Evolutionary conservation across 2,113 vertebrate genomes (phyloP).

Genomic region (Acinonyx jubatus): DNA sequence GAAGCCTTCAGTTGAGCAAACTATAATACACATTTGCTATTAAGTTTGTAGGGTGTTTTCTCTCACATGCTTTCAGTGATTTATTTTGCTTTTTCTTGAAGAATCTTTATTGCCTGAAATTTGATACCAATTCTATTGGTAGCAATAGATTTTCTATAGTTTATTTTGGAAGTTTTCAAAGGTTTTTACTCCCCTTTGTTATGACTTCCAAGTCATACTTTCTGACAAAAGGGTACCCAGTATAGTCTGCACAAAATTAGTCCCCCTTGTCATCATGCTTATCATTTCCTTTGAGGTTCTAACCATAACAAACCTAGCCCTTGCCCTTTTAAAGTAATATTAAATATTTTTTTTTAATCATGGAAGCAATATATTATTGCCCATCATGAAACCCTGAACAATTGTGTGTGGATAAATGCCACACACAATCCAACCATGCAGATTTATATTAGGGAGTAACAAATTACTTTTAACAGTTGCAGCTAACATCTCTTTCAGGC

Average conservation of each 20-base stretch:
- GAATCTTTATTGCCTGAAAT: conserved; percentile 17
- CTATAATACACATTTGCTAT: not conserved
- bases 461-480: conserved; percentile 8
- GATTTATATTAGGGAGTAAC: conserved; percentile 16
- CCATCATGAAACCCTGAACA: conserved; percentile 32
- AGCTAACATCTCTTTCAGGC: conserved; percentile 12
- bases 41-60: not conserved
- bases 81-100: conserved; percentile 42
- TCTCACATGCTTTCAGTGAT: not conserved
- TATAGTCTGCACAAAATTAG: conserved; percentile 24
- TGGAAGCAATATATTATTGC: conserved; percentile 15
- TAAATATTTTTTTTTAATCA: conserved; percentile 31
- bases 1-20: not conserved
- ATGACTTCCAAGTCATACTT: conserved; percentile 44
- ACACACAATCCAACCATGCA: not conserved
- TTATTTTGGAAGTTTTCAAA: conserved; percentile 60
- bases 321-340: not conserved
- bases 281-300: conserved; percentile 25
- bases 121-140: not conserved
- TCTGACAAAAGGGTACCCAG: conserved; percentile 44
- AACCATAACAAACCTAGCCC: not conserved
- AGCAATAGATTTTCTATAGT: conserved; percentile 29
- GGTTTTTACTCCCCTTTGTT: conserved; percentile 54
- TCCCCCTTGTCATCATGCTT: conserved; percentile 24
- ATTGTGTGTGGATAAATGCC: conserved; percentile 6